Conservation (phyloP, 2,113 vertebrate species). For the Chamaetylas fuelleborni region DNA sequence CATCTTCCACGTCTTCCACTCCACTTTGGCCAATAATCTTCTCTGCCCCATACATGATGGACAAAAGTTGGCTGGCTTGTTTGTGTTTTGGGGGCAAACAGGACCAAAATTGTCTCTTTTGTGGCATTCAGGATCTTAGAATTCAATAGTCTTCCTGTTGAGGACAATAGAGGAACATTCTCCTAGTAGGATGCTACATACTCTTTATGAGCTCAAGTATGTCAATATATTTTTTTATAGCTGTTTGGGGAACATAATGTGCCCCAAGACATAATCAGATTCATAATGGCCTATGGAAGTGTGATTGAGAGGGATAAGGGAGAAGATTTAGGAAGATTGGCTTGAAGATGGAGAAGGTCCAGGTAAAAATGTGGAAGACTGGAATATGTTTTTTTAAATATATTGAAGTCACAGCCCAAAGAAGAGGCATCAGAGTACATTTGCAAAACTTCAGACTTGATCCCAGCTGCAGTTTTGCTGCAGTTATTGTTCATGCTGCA, state of each 20-base stretch:
- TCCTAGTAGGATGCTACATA: background rate
- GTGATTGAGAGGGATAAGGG: background rate
- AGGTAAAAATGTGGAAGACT: background rate
- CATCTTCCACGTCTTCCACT: background rate
- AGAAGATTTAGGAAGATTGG: background rate
- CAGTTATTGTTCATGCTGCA: background rate
- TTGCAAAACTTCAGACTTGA: background rate
- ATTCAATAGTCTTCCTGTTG: background rate
- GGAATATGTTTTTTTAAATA: background rate
- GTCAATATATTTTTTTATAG: background rate
- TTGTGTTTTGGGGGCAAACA: background rate
- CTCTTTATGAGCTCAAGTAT: background rate
- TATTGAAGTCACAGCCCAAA: background rate
- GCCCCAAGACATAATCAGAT: background rate
- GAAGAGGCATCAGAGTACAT: background rate
- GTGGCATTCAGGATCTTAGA: background rate
- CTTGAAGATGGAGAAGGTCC: background rate
- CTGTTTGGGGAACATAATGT: background rate
- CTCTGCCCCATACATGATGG: background rate
- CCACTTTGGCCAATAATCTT: background rate
- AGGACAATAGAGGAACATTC: background rate
- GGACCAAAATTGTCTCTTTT: background rate
- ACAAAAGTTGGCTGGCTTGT: background rate
- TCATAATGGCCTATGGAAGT: background rate
- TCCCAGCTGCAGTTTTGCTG: background rate